Conservation (phyloP, 2,797 vertebrate genomes). For the Acrossocheilus wenchowensis region DNA sequence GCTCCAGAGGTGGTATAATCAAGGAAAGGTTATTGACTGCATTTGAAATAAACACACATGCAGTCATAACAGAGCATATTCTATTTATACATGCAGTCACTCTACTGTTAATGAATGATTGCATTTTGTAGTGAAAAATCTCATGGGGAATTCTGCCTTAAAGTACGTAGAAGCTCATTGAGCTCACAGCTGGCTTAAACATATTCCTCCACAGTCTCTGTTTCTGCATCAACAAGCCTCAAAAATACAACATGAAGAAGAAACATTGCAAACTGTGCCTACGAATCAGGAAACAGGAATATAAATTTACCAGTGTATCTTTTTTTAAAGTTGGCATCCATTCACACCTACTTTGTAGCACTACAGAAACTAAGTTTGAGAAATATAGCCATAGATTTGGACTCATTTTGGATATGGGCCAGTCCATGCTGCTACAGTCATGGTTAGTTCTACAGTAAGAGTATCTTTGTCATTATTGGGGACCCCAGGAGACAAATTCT, state of each 20-base stretch:
- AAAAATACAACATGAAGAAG: not conserved
- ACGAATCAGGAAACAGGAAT: not conserved
- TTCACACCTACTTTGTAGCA: conserved; percentile 10
- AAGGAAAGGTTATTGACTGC: conserved; percentile 46
- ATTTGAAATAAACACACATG: conserved; percentile 26
- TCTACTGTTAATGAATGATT: conserved; percentile 43
- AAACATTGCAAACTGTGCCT: not conserved
- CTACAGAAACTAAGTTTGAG: not conserved
- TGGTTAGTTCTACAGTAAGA: conserved; percentile 19
- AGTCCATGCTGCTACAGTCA: conserved; percentile 6
- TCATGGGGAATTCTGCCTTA: conserved; percentile 37
- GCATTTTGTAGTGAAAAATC: conserved; percentile 31
- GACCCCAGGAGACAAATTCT: conserved; percentile 30
- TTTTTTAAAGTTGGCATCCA: not conserved
- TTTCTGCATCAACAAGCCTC: conserved; percentile 2
- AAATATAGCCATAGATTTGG: not conserved
- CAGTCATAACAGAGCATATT: conserved; percentile 10
- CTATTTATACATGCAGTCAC: conserved; percentile 26
- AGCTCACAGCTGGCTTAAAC: conserved; percentile 46
- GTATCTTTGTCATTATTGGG: conserved; percentile 30
- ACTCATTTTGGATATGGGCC: not conserved
- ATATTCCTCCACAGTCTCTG: conserved; percentile 8
- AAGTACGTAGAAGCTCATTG: conserved; percentile 38
- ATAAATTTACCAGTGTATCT: not conserved
- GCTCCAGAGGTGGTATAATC: conserved; percentile 76